Evolutionary conservation across 2,113 vertebrate species (phyloP), one percentile per base, ranked within the genome.

Genomic region (Hydrolagus affinis): DNA sequence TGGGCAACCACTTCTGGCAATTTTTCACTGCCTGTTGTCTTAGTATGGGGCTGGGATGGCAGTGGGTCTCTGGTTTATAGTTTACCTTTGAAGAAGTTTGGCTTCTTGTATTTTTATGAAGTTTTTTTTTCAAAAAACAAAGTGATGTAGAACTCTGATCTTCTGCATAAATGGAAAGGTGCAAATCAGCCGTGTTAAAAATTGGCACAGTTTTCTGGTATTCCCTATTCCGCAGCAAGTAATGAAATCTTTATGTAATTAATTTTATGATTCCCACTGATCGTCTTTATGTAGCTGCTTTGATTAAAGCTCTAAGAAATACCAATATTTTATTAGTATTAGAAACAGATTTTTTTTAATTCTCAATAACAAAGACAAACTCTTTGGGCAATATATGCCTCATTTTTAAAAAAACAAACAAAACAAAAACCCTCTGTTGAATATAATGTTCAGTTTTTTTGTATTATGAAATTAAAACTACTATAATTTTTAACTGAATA

Each of bases 211-310:
- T 86, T 87, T 83, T 88, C 86, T 94, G 95, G 96, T 96, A 96
- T 95, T 95, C 95, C 96, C 94, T 94, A 68, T 90, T 89, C 92
- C 94, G 91, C 87, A 93, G 91, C 93, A 95, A 98, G 94, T 98
- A 95, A 98, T 94, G 92, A 59, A 73, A 92, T 91, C 94, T 95
- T 92, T 92, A 91, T 90, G 90, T 93, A 93, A 94, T 89, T 94
- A 91, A 94, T 92, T 93, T 93, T 91, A 90, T 93, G 92, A 93
- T 96, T 95, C 96, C 95, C 94, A 94, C 89, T 91, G 91, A 90
- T 91, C 91, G 91, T 93, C 90, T 92, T 93, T 91, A 91, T 91
- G 92, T 90, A 88, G 86, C 91, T 89, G 88, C 90, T 92, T 91
- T 90, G 89, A 92, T 92, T 93, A 89, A 89, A 83, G 59, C 78